Evolutionary conservation across 2,113 vertebrate genomes (phyloP).

Genomic region (Dipodomys merriami): DNA sequence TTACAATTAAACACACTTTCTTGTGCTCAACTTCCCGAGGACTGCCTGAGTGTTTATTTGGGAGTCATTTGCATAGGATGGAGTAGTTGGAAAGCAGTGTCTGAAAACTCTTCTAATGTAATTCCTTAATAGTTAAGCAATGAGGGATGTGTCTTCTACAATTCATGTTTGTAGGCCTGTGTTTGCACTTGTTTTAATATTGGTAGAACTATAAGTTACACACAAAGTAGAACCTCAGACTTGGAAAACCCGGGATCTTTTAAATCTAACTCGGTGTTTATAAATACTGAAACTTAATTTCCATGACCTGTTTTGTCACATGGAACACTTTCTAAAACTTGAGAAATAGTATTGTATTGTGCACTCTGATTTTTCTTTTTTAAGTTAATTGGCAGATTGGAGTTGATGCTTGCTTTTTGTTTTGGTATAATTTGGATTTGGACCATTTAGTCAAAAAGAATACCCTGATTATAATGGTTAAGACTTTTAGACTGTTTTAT

Average conservation of each 20-base stretch:
- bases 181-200: background rate
- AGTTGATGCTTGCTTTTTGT: conserved; percentile 49
- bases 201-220: background rate
- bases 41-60: conserved; percentile 4
- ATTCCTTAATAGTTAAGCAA: background rate
- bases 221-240: conserved; percentile 17
- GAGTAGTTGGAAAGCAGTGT: conserved; percentile 37
- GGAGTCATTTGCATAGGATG: conserved; percentile 33
- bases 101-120: background rate
- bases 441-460: conserved; percentile 18
- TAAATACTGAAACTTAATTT: conserved; percentile 72
- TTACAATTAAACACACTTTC: conserved; percentile 37
- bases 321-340: conserved; percentile 56
- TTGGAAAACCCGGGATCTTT: conserved; percentile 67
- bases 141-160: background rate
- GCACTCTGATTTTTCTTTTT: background rate
- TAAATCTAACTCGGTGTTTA: conserved; percentile 47
- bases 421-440: conserved; percentile 57
- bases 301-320: background rate
- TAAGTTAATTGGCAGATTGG: conserved; percentile 12
- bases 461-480: background rate
- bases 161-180: conserved; percentile 7
- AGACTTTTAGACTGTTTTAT: background rate
- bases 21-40: conserved; percentile 39
- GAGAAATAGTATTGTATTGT: conserved; percentile 19